Evolutionary conservation across 2,888 invertebrate species (phyloP).

Genomic region (Melitaea athalia): DNA sequence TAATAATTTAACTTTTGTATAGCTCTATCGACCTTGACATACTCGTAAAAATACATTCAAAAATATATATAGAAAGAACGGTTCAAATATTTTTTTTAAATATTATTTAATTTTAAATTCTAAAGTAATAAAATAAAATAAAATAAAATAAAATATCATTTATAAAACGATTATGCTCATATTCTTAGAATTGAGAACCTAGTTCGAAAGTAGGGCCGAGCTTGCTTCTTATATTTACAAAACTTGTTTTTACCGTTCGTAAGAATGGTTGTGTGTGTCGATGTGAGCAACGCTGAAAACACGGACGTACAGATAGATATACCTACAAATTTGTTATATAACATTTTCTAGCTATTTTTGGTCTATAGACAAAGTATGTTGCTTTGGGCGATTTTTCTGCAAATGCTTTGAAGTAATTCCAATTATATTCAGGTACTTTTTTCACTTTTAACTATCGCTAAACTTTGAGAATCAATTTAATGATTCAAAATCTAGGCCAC

Average conservation of each 20-base stretch:
- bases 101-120: not conserved
- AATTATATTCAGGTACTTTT: too few species aligned
- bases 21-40: too few species aligned
- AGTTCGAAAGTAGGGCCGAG: conserved; percentile 28
- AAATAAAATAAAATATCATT: conserved; percentile 1
- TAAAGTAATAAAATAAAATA: not conserved
- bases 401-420: too few species aligned
- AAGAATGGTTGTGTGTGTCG: conserved; percentile 5
- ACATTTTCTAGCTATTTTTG: too few species aligned
- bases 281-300: conserved; percentile 2
- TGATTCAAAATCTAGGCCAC: too few species aligned
- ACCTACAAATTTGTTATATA: not conserved
- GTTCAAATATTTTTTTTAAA: not conserved
- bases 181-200: conserved; percentile 20
- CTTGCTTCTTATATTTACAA: conserved; percentile 9
- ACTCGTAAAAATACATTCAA: too few species aligned
- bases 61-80: not conserved
- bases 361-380: too few species aligned
- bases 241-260: conserved; percentile 27
- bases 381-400: too few species aligned
- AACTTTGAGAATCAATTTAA: too few species aligned
- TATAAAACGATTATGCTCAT: conserved; percentile 7
- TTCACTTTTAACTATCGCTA: too few species aligned
- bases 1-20: too few species aligned
- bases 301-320: not conserved